Percentiles rank a stretch among this genome's conserved stretches.
Evolutionary conservation across 2,113 vertebrate species (phyloP).

Genomic region (Aptenodytes patagonicus): DNA sequence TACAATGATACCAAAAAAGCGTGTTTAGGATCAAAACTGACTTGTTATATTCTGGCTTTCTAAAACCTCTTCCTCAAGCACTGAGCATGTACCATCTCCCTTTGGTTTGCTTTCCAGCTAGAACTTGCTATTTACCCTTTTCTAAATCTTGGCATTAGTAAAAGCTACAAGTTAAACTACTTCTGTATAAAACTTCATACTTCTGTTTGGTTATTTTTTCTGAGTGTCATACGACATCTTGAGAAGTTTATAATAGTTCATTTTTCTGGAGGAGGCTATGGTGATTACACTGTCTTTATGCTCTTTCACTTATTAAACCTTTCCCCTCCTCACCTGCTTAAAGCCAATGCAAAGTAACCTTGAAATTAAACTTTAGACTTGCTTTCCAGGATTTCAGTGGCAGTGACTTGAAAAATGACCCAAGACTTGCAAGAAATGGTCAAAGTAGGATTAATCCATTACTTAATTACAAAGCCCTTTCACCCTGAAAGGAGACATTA

Average conservation of each 20-base stretch:
- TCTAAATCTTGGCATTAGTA: background rate
- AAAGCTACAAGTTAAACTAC: background rate
- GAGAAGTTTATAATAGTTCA: background rate
- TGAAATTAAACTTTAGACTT: background rate
- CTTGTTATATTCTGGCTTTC: background rate
- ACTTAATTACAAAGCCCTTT: background rate
- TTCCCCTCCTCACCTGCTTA: background rate
- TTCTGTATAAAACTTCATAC: background rate
- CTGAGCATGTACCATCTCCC: rapidly evolving
- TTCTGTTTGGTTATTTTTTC: background rate
- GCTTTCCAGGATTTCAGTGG: background rate
- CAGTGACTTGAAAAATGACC: background rate
- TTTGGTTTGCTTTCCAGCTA: background rate
- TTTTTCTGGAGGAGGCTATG: background rate
- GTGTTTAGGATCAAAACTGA: background rate
- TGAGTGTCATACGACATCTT: background rate
- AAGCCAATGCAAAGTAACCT: background rate
- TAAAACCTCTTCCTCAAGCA: rapidly evolving
- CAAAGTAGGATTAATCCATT: background rate
- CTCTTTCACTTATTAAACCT: background rate
- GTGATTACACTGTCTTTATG: background rate
- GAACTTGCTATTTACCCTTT: background rate
- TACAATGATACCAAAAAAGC: rapidly evolving
- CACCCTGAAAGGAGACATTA: background rate
- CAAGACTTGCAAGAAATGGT: background rate